Evolutionary conservation across 2,113 vertebrate species (phyloP).

Genomic region (Bubo scandiacus): DNA sequence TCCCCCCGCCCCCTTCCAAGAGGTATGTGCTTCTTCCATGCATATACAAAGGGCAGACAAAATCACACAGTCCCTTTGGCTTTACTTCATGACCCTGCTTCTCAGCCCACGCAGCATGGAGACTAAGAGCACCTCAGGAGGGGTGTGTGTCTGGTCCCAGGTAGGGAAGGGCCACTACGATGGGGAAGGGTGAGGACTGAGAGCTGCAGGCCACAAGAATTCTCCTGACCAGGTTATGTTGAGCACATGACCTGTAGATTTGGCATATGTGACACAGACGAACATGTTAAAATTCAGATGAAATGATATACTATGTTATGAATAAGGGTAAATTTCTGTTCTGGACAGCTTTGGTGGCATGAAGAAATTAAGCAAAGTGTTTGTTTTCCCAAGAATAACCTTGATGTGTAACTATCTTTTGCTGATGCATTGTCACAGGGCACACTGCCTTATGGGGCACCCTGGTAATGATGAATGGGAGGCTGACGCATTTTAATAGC

Average conservation of each 20-base stretch:
- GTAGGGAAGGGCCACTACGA: neutral
- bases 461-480: neutral
- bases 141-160: rapidly evolving
- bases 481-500: neutral
- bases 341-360: neutral
- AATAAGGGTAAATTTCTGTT: neutral
- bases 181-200: neutral
- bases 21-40: neutral
- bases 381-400: neutral
- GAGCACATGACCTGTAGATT: neutral
- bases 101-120: rapidly evolving
- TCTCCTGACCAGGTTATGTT: neutral
- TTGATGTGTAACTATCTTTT: neutral
- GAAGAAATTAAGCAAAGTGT: neutral
- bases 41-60: neutral
- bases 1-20: neutral
- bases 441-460: neutral
- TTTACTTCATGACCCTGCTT: neutral
- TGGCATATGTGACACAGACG: neutral
- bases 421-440: neutral
- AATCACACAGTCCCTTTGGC: neutral
- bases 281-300: neutral
- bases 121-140: neutral
- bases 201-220: neutral
- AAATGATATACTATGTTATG: neutral